phyloP scores from a whole-genome alignment of 1,140 invertebrate species.

The Drosophila lacteicornis region DNA sequence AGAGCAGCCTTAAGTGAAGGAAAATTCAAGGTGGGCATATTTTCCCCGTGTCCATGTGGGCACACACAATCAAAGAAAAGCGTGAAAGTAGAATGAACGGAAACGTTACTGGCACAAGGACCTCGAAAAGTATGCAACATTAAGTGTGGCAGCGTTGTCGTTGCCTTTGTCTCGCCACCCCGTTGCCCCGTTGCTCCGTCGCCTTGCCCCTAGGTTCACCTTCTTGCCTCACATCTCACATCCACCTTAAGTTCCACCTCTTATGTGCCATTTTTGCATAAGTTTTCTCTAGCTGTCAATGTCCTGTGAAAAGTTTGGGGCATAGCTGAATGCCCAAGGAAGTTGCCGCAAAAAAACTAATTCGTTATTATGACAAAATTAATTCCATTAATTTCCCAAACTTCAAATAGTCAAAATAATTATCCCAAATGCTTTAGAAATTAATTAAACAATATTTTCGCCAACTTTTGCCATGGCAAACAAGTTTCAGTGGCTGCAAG shows the following conservation, averaged over 20 bases:
- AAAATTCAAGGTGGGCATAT: constrained; percentile 29
- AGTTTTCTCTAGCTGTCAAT: constrained; percentile 50
- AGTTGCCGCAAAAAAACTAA: background rate
- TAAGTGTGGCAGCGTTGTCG: constrained; percentile 65
- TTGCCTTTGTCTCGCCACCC: constrained; percentile 1
- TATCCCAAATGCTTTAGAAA: background rate
- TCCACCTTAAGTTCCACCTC: constrained; percentile 14
- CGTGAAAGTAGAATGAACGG: constrained; percentile 74
- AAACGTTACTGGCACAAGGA: constrained; percentile 82
- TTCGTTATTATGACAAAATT: no score
- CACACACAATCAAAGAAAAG: constrained; percentile 44
- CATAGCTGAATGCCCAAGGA: background rate
- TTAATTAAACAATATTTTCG: background rate
- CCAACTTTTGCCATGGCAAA: background rate
- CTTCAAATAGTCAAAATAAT: background rate
- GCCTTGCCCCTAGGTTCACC: background rate
- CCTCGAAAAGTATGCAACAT: constrained; percentile 80
- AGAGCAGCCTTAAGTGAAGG: constrained; percentile 26
- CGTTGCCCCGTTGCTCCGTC: background rate
- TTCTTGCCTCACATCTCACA: no score
- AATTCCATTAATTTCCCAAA: no score
- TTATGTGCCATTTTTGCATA: constrained; percentile 76
- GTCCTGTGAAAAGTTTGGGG: constrained; percentile 20
- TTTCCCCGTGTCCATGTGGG: constrained; percentile 4
- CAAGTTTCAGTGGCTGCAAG: background rate